Base-by-base conservation (phyloP, 2,113 vertebrate species). In the Onychorhynchus coronatus region DNA sequence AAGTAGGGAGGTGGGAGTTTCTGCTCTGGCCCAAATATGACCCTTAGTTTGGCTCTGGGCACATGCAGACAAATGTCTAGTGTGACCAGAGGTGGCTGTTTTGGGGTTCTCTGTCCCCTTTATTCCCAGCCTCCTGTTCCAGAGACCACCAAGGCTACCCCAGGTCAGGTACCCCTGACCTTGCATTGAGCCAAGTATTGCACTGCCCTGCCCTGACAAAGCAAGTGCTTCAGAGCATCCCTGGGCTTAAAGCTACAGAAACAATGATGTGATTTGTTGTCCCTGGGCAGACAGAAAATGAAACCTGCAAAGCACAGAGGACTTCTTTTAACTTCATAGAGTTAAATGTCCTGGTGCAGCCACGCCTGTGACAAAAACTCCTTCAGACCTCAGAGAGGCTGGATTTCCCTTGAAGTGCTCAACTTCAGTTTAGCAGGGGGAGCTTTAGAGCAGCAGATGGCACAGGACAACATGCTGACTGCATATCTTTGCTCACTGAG, bases 221-320 rank as follows among this genome's bases (percentile, higher is more conserved):
- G 41, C 30, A 52, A 78, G 14, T 11, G 22, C 82, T 78, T 77
- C 81, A 41, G 70, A 67, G 47, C 59, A 50, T 55, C 27, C 8
- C 5, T 8, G 22, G n/a, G 50, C 73, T 91, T 66, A 41, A 81
- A 78, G 31, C 42, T 16, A 41, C n/a, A 12, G 12, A 28, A 14
- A 14, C 4, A 2, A 9, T 14, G 20, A 27, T 42, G 41, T 8
- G 18, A 27, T 46, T 68, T 74, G 31, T 65, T 63, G 23, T 52
- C 33, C 17, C 0, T 0, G 17, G 39, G 6, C 13, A 71, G 74
- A 21, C n/a, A 53, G 56, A 42, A 66, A 77, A 53, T 25, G 16
- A 59, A 88, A 72, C 47, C 24, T 81, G 47, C 31, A 44, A 59
- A 93, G 47, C 8, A 19, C 22, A 6, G 16, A 82, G n/a, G 8